These are phyloP conservation scores for Ephestia elutella DNA, from an alignment of 1,140 invertebrate genomes.

Conservation along the genomic window DNA sequence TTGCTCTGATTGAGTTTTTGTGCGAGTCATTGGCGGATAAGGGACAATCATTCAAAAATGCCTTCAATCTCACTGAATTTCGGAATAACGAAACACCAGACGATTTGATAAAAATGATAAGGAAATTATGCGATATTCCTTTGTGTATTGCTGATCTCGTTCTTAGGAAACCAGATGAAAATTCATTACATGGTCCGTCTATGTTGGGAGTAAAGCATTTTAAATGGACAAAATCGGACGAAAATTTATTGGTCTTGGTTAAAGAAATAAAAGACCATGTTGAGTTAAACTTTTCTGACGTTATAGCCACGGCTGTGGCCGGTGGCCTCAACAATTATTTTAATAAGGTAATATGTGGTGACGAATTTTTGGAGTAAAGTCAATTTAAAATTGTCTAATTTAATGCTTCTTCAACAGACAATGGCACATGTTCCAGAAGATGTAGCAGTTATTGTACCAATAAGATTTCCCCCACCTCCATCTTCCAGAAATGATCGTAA, in stretches of 20 bases:
- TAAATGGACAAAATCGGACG: conserved; percentile 52
- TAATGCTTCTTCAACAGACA: conserved; percentile 27
- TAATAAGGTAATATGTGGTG: conserved; percentile 40
- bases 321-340: conserved; percentile 57
- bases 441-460: conserved; percentile 44
- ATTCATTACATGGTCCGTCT: conserved; percentile 50
- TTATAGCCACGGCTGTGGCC: conserved; percentile 55
- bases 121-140: conserved; percentile 39
- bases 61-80: conserved; percentile 28
- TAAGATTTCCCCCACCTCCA: conserved; percentile 31
- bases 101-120: conserved; percentile 32
- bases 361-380: conserved; percentile 5
- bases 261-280: conserved; percentile 56
- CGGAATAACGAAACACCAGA: conserved; percentile 21
- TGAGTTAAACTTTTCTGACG: conserved; percentile 53
- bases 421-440: conserved; percentile 36
- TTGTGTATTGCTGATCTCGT: conserved; percentile 48
- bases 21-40: conserved; percentile 62
- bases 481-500: conserved; percentile 9
- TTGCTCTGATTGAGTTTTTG: conserved; percentile 68
- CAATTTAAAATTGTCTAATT: conserved; percentile 4
- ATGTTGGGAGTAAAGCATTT: conserved; percentile 53
- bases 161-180: conserved; percentile 52
- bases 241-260: conserved; percentile 48
- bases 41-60: conserved; percentile 20